Evolutionary conservation across 1,140 invertebrate species (phyloP).

Genomic region (Macrotrachela quadricornifera): DNA sequence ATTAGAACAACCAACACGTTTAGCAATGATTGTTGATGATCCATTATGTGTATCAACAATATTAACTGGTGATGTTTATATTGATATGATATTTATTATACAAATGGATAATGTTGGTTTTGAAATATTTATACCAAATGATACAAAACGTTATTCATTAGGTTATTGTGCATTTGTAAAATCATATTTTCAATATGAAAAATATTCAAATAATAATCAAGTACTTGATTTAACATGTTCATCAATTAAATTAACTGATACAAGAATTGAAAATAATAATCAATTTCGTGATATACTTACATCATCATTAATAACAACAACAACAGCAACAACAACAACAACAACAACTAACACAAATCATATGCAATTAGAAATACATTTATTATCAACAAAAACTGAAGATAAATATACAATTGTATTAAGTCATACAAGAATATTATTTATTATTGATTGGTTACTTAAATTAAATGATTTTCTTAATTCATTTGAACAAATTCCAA

Average conservation of each 20-base stretch:
- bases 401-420: neutral
- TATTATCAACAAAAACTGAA: neutral
- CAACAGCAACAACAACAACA: no score
- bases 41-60: conserved; percentile 15
- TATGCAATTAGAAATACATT: conserved; percentile 1
- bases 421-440: neutral
- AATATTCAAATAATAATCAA: conserved; percentile 3
- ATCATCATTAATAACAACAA: no score
- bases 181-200: conserved; percentile 2
- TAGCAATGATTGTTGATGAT: conserved; percentile 18
- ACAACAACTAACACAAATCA: no score
- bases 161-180: neutral
- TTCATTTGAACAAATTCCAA: neutral
- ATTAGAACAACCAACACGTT: conserved; percentile 40
- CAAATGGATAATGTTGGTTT: conserved; percentile 68
- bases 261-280: no score
- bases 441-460: neutral
- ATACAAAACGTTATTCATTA: neutral
- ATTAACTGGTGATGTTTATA: conserved; percentile 38
- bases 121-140: conserved; percentile 34
- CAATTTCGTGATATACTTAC: no score
- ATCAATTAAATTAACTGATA: no score
- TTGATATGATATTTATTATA: conserved; percentile 50
- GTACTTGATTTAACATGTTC: neutral
- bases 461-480: neutral